phyloP scores from a whole-genome alignment of 2,113 vertebrate genomes.

The Poeciliopsis turrubarensis region DNA sequence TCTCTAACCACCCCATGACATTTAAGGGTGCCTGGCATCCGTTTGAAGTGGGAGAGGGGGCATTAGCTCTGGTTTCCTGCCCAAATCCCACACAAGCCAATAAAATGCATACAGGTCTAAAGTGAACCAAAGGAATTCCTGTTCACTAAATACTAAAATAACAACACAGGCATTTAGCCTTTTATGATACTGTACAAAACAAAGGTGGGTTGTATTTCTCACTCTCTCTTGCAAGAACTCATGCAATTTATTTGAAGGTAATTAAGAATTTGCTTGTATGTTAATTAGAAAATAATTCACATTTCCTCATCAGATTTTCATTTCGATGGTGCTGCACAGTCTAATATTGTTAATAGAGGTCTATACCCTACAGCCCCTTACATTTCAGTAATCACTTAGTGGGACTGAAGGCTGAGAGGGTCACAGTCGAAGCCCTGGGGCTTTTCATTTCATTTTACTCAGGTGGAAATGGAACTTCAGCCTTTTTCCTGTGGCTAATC shows the following conservation, averaged over 20 bases:
- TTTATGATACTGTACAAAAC: slow-evolving; percentile 23
- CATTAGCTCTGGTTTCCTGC: slow-evolving; percentile 83
- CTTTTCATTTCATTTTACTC: slow-evolving; percentile 78
- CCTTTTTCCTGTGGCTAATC: slow-evolving; percentile 72
- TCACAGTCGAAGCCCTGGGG: slow-evolving; percentile 65
- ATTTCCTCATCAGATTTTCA: not conserved
- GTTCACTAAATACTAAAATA: slow-evolving; percentile 66
- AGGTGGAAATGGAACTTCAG: slow-evolving; percentile 70
- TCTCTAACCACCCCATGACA: slow-evolving; percentile 77
- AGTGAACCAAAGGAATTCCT: slow-evolving; percentile 72
- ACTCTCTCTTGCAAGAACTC: not conserved
- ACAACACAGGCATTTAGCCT: slow-evolving; percentile 57
- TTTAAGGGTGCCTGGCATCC: slow-evolving; percentile 79
- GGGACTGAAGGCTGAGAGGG: slow-evolving; percentile 42
- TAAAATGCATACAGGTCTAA: slow-evolving; percentile 76
- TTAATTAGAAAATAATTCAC: slow-evolving; percentile 28
- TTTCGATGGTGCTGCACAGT: slow-evolving; percentile 1
- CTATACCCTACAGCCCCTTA: slow-evolving; percentile 30
- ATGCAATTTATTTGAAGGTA: slow-evolving; percentile 13
- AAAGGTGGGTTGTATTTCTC: not conserved
- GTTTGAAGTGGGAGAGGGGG: slow-evolving; percentile 79
- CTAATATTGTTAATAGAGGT: slow-evolving; percentile 20
- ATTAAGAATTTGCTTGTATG: slow-evolving; percentile 6
- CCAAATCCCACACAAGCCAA: slow-evolving; percentile 80
- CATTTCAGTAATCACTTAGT: slow-evolving; percentile 59